Evolutionary conservation across 2,888 invertebrate genomes (phyloP), one percentile per base, ranked within the genome.

Genomic region (Drosophila pseudotakahashii): DNA sequence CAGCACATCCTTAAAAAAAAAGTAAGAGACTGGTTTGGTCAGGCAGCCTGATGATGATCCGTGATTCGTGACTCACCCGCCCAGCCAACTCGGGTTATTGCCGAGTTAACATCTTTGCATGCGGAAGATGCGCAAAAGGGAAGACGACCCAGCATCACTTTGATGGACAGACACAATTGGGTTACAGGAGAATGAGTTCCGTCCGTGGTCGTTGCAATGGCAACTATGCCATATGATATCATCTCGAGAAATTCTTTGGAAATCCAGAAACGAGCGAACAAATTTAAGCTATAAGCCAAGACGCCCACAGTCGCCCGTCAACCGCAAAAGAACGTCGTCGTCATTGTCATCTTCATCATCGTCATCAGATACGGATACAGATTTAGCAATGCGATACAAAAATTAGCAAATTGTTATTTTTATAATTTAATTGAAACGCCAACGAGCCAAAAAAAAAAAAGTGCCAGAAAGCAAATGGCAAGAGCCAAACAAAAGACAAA

Each of bases 401-500:
- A 82, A 79, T 86, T 86, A 82, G 80, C 86, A 82, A 82, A 82
- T 82, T 76, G 76, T 82, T 82, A 86, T 86, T 86, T 82, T 86
- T 86, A 86, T 76, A 76, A 78, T 78, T 83, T 76, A 81, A 81
- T 82, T 82, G 78, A 82, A 82, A 78, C 57, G 83, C 72, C 70
- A 79, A 81, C 62, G 72, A 79, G 72, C 58, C 73, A 74, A 45
- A 58, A 52, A 59, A 52, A 59, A 19, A 45, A 58, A 52, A 59
- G 52, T 58, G 64, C 23, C 61, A 69, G 32, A 50, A 54, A 44
- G 34, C 52, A 70, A 30, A 73, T 42, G 48, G 51, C 60, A 74
- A 67, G 61, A 44, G 37, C 54, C 68, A 63, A 55, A 70, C 55
- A 47, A 70, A 68, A 53, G 42, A 42, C 51, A 50, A 50, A 58